phyloP scores from a whole-genome alignment of 1,140 invertebrate species.

The Pseudomyrmex gracilis region DNA sequence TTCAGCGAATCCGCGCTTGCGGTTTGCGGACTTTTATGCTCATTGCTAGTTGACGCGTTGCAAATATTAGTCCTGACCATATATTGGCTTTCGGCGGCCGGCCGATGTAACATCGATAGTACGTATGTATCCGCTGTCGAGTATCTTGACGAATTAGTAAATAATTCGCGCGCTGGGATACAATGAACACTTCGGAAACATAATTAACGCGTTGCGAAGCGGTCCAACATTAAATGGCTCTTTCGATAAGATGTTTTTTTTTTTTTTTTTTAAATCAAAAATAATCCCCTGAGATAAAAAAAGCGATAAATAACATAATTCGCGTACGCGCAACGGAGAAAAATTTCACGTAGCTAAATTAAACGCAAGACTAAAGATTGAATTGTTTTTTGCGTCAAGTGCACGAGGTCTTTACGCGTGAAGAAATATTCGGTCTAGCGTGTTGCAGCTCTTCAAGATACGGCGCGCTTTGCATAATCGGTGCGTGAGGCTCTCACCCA shows the following conservation, averaged over 20 bases:
- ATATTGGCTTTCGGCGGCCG: conserved; percentile 43
- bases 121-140: conserved; percentile 3
- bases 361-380: conserved; percentile 9
- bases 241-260: neutral
- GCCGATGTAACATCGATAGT: conserved; percentile 26
- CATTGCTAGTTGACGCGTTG: conserved; percentile 16
- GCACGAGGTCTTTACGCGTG: conserved; percentile 12
- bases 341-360: conserved; percentile 19
- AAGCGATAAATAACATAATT: neutral
- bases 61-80: conserved; percentile 55
- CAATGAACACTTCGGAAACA: neutral
- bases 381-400: conserved; percentile 14
- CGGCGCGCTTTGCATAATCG: conserved; percentile 49
- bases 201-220: conserved; percentile 1
- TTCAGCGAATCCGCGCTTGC: conserved; percentile 9
- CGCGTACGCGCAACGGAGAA: neutral
- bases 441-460: conserved; percentile 29
- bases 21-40: conserved; percentile 42
- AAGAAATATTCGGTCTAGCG: conserved; percentile 43
- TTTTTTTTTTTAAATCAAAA: neutral
- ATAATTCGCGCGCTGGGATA: conserved; percentile 13
- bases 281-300: neutral
- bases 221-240: too few relatives aligned
- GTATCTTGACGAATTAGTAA: conserved; percentile 22
- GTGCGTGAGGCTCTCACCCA: conserved; percentile 37